These are phyloP conservation scores for Trachymyrmex cornetzi DNA, from an alignment of 1,140 invertebrate genomes.

Conservation along the genomic window DNA sequence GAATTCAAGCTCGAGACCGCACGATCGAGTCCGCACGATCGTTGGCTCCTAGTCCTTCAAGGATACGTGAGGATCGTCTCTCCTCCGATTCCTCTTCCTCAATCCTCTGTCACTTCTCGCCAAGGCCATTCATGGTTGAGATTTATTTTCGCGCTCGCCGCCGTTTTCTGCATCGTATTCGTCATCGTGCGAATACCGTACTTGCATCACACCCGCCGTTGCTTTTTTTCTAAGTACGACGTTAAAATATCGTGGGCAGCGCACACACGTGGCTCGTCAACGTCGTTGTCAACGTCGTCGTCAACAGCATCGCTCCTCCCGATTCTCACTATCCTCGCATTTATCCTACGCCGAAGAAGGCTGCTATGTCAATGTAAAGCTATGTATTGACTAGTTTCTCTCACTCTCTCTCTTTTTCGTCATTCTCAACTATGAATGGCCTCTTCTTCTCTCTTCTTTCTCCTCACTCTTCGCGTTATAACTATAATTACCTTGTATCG, in stretches of 20 bases:
- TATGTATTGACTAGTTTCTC: constrained; percentile 86
- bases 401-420: constrained; percentile 67
- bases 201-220: constrained; percentile 6
- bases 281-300: neutral
- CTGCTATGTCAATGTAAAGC: constrained; percentile 84
- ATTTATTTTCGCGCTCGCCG: constrained; percentile 24
- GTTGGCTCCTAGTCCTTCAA: neutral
- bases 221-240: constrained; percentile 63
- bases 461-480: constrained; percentile 48
- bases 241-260: constrained; percentile 51
- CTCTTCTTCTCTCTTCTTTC: constrained; percentile 35
- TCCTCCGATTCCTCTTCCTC: neutral
- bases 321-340: constrained; percentile 59
- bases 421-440: constrained; percentile 75
- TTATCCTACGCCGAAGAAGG: constrained; percentile 77
- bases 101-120: neutral
- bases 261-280: constrained; percentile 36
- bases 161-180: neutral
- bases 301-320: constrained; percentile 56
- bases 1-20: constrained; percentile 63
- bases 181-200: neutral
- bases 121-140: constrained; percentile 76
- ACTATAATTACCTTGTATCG: constrained; percentile 52
- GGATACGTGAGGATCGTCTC: constrained; percentile 15
- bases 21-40: constrained; percentile 51